Percentiles rank a stretch among this genome's conserved stretches.
These are phyloP conservation scores for Atractosteus spatula DNA, from an alignment of 2,113 vertebrate species.

Conservation along the genomic window DNA sequence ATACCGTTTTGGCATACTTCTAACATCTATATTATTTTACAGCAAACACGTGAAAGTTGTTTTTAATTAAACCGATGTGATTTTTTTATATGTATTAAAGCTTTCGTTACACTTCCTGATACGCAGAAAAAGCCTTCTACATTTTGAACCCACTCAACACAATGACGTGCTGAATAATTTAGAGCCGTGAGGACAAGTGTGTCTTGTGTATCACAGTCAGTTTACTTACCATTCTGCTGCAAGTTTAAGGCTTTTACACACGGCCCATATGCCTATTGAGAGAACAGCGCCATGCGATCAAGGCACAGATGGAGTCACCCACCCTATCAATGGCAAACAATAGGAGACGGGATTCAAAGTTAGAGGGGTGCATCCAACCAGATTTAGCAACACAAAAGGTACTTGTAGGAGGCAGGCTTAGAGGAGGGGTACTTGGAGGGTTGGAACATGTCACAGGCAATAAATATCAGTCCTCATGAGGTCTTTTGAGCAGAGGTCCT, in stretches of 20 bases:
- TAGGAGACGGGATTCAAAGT: constrained; percentile 71
- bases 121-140: constrained; percentile 64
- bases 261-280: constrained; percentile 82
- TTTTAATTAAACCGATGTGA: too few relatives aligned
- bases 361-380: constrained; percentile 71
- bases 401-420: constrained; percentile 87
- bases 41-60: too few relatives aligned
- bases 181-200: constrained; percentile 43
- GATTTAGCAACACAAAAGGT: constrained; percentile 79
- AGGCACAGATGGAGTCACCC: constrained; percentile 83
- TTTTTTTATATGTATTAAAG: constrained; percentile 52
- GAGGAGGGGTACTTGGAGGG: constrained; percentile 68
- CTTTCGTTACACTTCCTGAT: constrained; percentile 58
- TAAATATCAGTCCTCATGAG: constrained; percentile 60
- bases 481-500: too few relatives aligned
- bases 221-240: constrained; percentile 59
- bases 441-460: constrained; percentile 80
- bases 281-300: constrained; percentile 75
- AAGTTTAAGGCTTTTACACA: constrained; percentile 64
- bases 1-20: too few relatives aligned
- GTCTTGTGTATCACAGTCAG: constrained; percentile 66
- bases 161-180: constrained; percentile 66
- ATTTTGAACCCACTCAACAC: constrained; percentile 53
- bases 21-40: too few relatives aligned
- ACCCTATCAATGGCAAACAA: constrained; percentile 69